Evolutionary conservation across 1,140 invertebrate species (phyloP).

Genomic region (Pseudachorutes palmiensis): DNA sequence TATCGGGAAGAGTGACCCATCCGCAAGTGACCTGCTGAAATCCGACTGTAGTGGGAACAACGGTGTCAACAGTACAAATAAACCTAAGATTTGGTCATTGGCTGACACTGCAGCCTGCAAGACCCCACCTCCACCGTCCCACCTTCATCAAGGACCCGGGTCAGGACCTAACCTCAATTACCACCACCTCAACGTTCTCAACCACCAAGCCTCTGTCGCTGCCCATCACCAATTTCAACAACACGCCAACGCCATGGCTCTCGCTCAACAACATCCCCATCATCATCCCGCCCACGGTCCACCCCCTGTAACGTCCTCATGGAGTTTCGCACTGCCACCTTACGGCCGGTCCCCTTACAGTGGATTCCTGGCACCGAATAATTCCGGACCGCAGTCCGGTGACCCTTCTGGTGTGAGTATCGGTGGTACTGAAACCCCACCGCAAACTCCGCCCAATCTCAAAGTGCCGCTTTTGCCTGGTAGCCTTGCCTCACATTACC

Average conservation of each 20-base stretch:
- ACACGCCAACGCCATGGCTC: constrained; percentile 12
- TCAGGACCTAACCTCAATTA: neutral
- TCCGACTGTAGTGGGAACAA: constrained; percentile 27
- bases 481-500: constrained; percentile 25
- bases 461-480: constrained; percentile 38
- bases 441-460: constrained; percentile 37
- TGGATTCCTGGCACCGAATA: constrained; percentile 26
- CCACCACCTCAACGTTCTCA: constrained; percentile 16
- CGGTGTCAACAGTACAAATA: constrained; percentile 50
- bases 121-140: constrained; percentile 43
- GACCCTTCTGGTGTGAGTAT: neutral
- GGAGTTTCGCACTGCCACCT: constrained; percentile 37
- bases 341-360: constrained; percentile 27
- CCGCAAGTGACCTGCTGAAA: constrained; percentile 35
- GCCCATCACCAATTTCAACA: constrained; percentile 14
- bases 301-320: constrained; percentile 36
- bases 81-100: constrained; percentile 95
- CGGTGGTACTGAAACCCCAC: constrained; percentile 36
- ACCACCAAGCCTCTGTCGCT: constrained; percentile 9
- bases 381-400: constrained; percentile 12
- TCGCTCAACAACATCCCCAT: constrained; percentile 22
- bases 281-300: constrained; percentile 15
- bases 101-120: constrained; percentile 95
- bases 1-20: constrained; percentile 31
- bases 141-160: constrained; percentile 13